These are phyloP conservation scores for Pterocles burchelli DNA, from an alignment of 2,113 vertebrate species.

Conservation along the genomic window DNA sequence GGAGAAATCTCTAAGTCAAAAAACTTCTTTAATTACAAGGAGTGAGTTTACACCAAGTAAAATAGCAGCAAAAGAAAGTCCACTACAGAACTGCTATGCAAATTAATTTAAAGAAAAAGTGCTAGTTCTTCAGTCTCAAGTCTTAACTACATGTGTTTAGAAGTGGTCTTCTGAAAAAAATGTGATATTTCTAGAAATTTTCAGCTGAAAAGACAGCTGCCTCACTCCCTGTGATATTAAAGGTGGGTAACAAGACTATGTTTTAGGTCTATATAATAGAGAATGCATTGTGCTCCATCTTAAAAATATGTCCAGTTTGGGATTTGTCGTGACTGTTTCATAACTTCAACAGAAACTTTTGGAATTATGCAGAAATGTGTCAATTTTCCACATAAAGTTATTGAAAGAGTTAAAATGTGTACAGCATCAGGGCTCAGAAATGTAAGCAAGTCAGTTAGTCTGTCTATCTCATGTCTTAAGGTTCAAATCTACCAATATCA, in stretches of 20 bases:
- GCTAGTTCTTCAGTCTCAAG: neutral
- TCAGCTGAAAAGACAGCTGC: neutral
- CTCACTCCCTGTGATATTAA: neutral
- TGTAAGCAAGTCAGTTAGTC: neutral
- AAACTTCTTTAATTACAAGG: neutral
- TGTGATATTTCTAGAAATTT: neutral
- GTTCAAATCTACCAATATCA: neutral
- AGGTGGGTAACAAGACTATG: neutral
- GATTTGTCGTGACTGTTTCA: rapidly evolving
- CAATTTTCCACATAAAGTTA: neutral
- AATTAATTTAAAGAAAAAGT: neutral
- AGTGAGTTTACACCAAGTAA: neutral
- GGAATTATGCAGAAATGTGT: neutral
- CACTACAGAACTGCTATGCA: neutral
- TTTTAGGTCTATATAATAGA: neutral
- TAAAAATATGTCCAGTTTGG: neutral
- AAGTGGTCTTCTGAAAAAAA: neutral
- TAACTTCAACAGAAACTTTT: neutral
- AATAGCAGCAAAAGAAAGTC: neutral
- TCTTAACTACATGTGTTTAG: rapidly evolving
- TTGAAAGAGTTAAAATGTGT: neutral
- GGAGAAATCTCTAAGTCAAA: neutral
- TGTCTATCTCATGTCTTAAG: rapidly evolving
- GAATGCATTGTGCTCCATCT: neutral
- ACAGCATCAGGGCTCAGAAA: neutral